phyloP scores from a whole-genome alignment of 2,888 invertebrate species.

The Bombyx huttoni region DNA sequence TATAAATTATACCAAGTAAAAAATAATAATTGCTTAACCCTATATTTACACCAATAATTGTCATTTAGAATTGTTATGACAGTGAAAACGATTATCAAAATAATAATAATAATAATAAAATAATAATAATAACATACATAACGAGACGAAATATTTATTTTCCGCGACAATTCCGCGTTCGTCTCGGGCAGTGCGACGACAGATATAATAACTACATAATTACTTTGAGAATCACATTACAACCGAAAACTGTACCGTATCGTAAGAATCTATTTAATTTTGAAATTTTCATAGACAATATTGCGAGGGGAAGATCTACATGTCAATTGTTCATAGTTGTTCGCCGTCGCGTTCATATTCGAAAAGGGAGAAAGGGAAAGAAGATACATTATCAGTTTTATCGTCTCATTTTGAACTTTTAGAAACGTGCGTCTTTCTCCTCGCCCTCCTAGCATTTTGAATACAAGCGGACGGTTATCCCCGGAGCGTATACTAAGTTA shows the following conservation, averaged over 20 bases:
- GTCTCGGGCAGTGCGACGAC: slow-evolving; percentile 40
- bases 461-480: too few species aligned
- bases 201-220: slow-evolving; percentile 19
- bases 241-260: not conserved
- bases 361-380: slow-evolving; percentile 13
- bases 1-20: not conserved
- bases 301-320: not conserved
- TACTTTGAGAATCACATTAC: slow-evolving; percentile 18
- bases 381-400: slow-evolving; percentile 7
- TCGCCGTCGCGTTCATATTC: slow-evolving; percentile 16
- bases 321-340: not conserved
- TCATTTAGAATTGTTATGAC: slow-evolving; percentile 29
- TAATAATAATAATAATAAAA: slow-evolving; percentile 24
- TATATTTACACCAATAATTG: slow-evolving; percentile 53
- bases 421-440: slow-evolving; percentile 1
- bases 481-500: too few species aligned
- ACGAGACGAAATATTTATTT: slow-evolving; percentile 12
- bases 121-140: slow-evolving; percentile 16
- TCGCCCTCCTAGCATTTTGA: not conserved
- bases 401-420: not conserved
- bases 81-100: slow-evolving; percentile 20
- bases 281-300: not conserved
- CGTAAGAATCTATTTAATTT: not conserved
- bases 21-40: slow-evolving; percentile 15
- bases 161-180: slow-evolving; percentile 16